Evolutionary conservation across 2,797 vertebrate species (phyloP).

Genomic region (Pangasius djambal): DNA sequence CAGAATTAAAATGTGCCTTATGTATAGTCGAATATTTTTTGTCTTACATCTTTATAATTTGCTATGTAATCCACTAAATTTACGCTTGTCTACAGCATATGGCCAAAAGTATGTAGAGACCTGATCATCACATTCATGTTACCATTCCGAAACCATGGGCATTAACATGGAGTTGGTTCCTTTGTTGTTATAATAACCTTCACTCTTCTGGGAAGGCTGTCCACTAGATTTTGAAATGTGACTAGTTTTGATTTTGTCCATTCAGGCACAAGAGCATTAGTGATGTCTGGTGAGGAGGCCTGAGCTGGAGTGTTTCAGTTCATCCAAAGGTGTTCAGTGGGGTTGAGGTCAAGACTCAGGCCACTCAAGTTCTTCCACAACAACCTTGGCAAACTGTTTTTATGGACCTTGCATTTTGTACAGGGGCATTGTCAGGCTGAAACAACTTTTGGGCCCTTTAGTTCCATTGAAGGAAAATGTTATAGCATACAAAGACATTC

Average conservation of each 20-base stretch:
- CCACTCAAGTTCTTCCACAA: background rate
- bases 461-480: background rate
- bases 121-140: background rate
- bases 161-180: background rate
- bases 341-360: background rate
- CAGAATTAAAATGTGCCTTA: background rate
- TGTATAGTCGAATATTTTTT: no score
- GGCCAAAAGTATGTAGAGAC: background rate
- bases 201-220: background rate
- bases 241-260: background rate
- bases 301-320: background rate
- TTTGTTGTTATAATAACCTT: background rate
- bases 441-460: background rate
- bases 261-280: background rate
- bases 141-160: background rate
- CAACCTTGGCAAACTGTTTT: background rate
- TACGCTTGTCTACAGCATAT: background rate
- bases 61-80: no score
- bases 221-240: background rate
- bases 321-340: background rate
- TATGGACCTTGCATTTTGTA: background rate
- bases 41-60: background rate
- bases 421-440: background rate
- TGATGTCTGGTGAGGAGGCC: background rate
- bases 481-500: background rate